These are phyloP conservation scores for Thalassophryne amazonica DNA, from an alignment of 2,797 vertebrate genomes.

Conservation along the genomic window DNA sequence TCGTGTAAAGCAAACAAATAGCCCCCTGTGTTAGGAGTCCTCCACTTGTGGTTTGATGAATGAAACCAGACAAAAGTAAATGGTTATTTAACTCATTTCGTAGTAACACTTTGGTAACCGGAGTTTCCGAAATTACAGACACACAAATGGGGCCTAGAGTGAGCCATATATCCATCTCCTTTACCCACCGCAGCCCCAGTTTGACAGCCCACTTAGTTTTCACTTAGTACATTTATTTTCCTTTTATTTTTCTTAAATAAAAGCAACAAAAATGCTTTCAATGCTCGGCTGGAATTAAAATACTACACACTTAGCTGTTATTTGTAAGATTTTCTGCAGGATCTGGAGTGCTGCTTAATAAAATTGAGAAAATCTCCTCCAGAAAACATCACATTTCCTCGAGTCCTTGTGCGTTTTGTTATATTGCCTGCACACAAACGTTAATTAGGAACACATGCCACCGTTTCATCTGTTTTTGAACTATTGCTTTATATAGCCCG, in stretches of 20 bases:
- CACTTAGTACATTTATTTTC: slow-evolving; percentile 3
- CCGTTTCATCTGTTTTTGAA: slow-evolving; percentile 65
- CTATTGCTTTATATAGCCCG: slow-evolving; percentile 67
- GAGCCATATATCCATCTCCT: slow-evolving; percentile 67
- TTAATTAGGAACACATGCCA: slow-evolving; percentile 75
- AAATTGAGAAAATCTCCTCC: slow-evolving; percentile 28
- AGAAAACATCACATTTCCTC: slow-evolving; percentile 32
- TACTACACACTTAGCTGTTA: slow-evolving; percentile 14
- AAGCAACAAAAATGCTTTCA: slow-evolving; percentile 11
- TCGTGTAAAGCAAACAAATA: slow-evolving; percentile 97
- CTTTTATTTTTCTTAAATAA: slow-evolving; percentile 22
- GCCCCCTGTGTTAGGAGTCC: slow-evolving; percentile 84
- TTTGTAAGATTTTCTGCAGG: slow-evolving; percentile 18
- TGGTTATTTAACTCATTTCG: slow-evolving; percentile 93
- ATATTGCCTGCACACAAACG: slow-evolving; percentile 46
- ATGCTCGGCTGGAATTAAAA: slow-evolving; percentile 8
- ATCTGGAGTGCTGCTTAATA: slow-evolving; percentile 42
- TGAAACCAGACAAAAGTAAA: slow-evolving; percentile 94
- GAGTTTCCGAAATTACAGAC: slow-evolving; percentile 76
- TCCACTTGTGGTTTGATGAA: slow-evolving; percentile 94
- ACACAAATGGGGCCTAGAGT: slow-evolving; percentile 66
- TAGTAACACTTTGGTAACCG: slow-evolving; percentile 84
- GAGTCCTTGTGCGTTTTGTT: slow-evolving; percentile 43
- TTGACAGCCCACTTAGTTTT: slow-evolving; percentile 39
- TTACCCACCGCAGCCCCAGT: slow-evolving; percentile 56